These are phyloP conservation scores for Brachyalestes nurse DNA, from an alignment of 2,797 vertebrate genomes.

Conservation along the genomic window DNA sequence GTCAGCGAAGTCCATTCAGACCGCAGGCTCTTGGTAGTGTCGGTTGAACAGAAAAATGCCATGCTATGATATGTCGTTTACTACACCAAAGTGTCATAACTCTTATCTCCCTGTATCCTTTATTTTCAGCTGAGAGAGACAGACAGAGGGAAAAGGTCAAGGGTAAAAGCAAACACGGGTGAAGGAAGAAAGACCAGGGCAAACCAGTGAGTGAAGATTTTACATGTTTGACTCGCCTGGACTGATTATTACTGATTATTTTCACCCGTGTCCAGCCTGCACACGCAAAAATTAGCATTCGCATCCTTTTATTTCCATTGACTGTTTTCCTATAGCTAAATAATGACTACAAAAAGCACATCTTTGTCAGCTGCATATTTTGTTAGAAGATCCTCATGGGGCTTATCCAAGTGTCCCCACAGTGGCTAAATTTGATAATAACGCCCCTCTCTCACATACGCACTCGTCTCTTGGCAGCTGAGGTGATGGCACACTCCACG, in stretches of 20 bases:
- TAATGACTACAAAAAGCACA: not conserved
- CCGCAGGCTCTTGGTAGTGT: not conserved
- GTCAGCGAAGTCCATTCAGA: too few species aligned
- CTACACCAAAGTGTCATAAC: not conserved
- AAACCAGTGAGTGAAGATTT: conserved; percentile 8
- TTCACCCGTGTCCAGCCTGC: not conserved
- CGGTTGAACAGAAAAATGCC: not conserved
- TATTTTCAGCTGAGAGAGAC: not conserved
- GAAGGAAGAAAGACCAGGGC: not conserved
- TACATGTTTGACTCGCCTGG: conserved; percentile 29
- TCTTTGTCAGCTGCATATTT: too few species aligned
- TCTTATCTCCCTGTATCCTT: not conserved
- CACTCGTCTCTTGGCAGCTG: conserved; percentile 38
- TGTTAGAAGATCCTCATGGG: too few species aligned
- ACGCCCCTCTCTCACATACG: not conserved
- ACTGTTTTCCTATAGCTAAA: not conserved
- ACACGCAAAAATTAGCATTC: not conserved
- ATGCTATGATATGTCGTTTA: not conserved
- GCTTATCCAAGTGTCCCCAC: too few species aligned
- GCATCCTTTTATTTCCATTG: not conserved
- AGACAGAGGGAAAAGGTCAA: not conserved
- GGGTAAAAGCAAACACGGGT: not conserved
- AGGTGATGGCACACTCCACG: conserved; percentile 14
- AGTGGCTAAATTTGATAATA: not conserved
- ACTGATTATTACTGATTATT: conserved; percentile 7